A percentile compares a stretch with the other conserved stretches of the same genome.
Evolutionary conservation across 2,797 vertebrate species (phyloP).

Genomic region (Scolopax rusticola): DNA sequence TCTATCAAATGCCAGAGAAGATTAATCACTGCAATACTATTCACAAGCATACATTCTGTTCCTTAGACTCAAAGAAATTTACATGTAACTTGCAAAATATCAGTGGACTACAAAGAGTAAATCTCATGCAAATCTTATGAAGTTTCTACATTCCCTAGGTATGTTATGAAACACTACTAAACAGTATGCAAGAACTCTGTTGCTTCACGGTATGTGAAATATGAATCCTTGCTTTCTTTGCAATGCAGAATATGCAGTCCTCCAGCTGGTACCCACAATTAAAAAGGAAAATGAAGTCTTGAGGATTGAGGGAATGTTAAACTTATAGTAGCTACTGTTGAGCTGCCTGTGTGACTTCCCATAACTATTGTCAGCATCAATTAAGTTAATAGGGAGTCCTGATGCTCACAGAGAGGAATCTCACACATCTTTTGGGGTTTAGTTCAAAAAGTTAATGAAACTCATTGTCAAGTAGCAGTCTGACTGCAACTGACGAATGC

Average conservation of each 20-base stretch:
- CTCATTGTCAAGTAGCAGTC: background rate
- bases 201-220: background rate
- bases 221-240: background rate
- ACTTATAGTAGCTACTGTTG: background rate
- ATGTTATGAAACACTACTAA: background rate
- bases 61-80: background rate
- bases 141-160: background rate
- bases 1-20: background rate
- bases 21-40: background rate
- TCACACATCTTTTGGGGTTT: background rate
- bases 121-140: background rate
- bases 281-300: background rate
- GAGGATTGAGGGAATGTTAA: background rate
- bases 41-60: background rate
- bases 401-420: background rate
- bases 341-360: background rate
- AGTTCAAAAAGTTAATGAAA: background rate
- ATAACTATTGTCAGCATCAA: background rate
- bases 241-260: background rate
- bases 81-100: background rate
- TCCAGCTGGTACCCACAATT: background rate
- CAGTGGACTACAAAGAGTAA: background rate
- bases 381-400: background rate
- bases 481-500: background rate
- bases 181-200: background rate